Percentiles rank a stretch among this genome's conserved stretches.
Evolutionary conservation across 1,140 invertebrate genomes (phyloP).

Genomic region (Scaptomyza pallida): DNA sequence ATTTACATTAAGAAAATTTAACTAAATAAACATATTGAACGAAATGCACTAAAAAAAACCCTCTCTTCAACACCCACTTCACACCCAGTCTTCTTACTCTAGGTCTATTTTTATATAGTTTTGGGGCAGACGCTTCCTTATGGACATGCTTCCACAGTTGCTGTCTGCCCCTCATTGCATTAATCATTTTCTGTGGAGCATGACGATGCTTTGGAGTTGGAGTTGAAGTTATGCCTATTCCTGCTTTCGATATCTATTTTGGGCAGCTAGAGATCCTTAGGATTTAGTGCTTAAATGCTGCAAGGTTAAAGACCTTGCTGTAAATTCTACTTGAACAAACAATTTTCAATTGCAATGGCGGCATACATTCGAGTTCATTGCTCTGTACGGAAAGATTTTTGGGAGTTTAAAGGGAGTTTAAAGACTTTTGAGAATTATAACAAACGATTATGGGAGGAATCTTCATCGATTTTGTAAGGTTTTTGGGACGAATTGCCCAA

Average conservation of each 20-base stretch:
- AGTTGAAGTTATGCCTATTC: slow-evolving; percentile 7
- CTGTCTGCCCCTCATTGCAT: slow-evolving; percentile 5
- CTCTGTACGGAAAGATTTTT: too few relatives aligned
- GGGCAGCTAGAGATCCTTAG: slow-evolving; percentile 25
- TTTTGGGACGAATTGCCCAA: too few relatives aligned
- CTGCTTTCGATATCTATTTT: slow-evolving; percentile 53
- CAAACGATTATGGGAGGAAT: too few relatives aligned
- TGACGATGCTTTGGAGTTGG: slow-evolving; percentile 5
- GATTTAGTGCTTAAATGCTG: slow-evolving; percentile 52
- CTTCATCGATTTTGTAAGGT: too few relatives aligned
- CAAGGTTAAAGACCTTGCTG: slow-evolving; percentile 67
- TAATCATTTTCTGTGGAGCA: slow-evolving; percentile 37
- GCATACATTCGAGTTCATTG: slow-evolving; percentile 12
- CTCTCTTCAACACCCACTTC: background rate
- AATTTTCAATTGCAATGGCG: background rate
- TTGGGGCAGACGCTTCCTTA: slow-evolving; percentile 14
- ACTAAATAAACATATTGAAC: slow-evolving; percentile 20
- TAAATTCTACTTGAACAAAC: slow-evolving; percentile 24
- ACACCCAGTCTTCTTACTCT: background rate
- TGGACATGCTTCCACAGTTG: slow-evolving; percentile 12
- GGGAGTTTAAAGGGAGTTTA: too few relatives aligned
- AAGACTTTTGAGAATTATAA: background rate
- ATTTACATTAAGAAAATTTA: background rate
- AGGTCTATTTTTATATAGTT: slow-evolving; percentile 6
- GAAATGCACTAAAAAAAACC: background rate